These are phyloP conservation scores for Palaemon carinicauda DNA, from an alignment of 1,140 invertebrate species.

Conservation along the genomic window DNA sequence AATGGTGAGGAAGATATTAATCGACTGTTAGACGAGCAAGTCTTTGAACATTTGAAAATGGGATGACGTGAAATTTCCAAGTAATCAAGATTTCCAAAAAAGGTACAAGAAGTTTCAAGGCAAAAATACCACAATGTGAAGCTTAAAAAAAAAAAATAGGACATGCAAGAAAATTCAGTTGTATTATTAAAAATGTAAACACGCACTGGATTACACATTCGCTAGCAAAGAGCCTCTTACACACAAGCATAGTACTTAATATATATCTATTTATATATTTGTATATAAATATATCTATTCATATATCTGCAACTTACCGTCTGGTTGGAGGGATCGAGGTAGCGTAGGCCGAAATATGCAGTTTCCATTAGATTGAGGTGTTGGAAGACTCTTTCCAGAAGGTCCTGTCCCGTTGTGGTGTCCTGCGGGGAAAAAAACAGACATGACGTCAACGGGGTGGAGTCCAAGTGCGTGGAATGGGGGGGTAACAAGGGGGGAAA, in stretches of 20 bases:
- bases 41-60: too few relatives aligned
- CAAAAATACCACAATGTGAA: background rate
- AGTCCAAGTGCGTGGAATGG: background rate
- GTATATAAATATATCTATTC: background rate
- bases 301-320: constrained; percentile 73
- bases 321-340: constrained; percentile 85
- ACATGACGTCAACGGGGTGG: background rate
- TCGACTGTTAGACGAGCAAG: background rate
- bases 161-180: background rate
- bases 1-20: too few relatives aligned
- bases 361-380: constrained; percentile 91
- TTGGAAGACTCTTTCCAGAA: constrained; percentile 86
- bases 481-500: background rate
- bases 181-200: background rate
- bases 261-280: too few relatives aligned
- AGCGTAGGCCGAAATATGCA: constrained; percentile 90
- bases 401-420: constrained; percentile 81
- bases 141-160: too few relatives aligned
- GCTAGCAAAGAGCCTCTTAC: too few relatives aligned
- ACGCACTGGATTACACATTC: background rate
- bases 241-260: too few relatives aligned
- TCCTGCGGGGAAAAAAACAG: constrained; percentile 69
- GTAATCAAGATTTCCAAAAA: background rate
- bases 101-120: background rate
- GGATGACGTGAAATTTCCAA: too few relatives aligned